A percentile compares a stretch with the other conserved stretches of the same genome.
Conservation (phyloP, 2,797 vertebrate species). For the Babyrousa celebensis region DNA sequence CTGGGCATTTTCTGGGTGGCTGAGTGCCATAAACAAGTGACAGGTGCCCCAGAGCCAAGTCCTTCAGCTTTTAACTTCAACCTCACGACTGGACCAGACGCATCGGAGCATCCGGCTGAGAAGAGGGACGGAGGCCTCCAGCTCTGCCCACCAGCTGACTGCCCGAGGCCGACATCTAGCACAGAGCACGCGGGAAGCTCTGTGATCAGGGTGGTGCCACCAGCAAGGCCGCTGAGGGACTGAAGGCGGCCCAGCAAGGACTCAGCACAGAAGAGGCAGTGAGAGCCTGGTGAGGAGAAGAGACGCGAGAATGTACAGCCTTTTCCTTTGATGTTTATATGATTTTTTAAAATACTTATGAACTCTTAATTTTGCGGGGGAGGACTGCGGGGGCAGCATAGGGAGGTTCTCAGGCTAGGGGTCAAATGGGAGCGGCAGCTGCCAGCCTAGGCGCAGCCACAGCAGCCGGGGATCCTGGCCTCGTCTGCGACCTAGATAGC, state of each 20-base stretch:
- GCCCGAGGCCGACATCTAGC: not conserved
- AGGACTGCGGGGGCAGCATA: too few relatives aligned
- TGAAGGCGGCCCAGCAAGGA: too few relatives aligned
- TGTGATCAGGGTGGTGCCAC: accelerated
- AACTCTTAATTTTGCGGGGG: too few relatives aligned
- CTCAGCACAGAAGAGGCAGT: not conserved
- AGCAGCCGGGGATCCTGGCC: too few relatives aligned
- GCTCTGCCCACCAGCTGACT: too few relatives aligned
- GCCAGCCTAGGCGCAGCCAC: too few relatives aligned
- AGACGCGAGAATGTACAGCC: not conserved
- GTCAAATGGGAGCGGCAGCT: too few relatives aligned
- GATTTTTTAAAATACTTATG: too few relatives aligned
- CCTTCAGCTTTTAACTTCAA: accelerated
- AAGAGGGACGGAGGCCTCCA: too few relatives aligned
- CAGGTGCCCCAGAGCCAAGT: not conserved
- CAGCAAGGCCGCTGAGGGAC: not conserved
- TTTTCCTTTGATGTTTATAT: not conserved
- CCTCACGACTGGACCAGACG: accelerated
- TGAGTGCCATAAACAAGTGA: not conserved
- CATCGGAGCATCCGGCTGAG: accelerated
- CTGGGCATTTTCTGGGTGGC: not conserved
- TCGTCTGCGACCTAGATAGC: too few relatives aligned
- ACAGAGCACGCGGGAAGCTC: not conserved
- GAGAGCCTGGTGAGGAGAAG: not conserved
- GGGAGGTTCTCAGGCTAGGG: too few relatives aligned